Evolutionary conservation across 1,140 invertebrate genomes (phyloP).

Genomic region (Zophobas morio): DNA sequence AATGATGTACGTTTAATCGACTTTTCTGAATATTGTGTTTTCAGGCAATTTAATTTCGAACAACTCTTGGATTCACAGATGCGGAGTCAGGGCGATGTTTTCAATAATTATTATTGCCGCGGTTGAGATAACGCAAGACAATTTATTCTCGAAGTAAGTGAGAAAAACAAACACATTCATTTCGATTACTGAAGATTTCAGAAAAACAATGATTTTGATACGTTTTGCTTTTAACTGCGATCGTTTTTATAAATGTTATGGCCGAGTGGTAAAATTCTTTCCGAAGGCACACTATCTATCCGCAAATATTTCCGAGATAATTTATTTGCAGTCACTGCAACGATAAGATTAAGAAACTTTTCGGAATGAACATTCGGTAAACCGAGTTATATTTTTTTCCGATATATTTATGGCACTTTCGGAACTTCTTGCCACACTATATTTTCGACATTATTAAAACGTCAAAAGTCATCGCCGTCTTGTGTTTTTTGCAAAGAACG

Average conservation of each 20-base stretch:
- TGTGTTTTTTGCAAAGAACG: not conserved
- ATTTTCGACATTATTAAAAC: constrained; percentile 14
- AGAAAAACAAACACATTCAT: constrained; percentile 41
- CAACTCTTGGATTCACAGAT: constrained; percentile 14
- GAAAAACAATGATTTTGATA: constrained; percentile 22
- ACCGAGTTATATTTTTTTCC: constrained; percentile 42
- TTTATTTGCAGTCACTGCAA: constrained; percentile 32
- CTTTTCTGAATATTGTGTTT: constrained; percentile 29
- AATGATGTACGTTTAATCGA: constrained; percentile 42
- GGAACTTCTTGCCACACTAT: constrained; percentile 26
- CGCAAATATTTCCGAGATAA: constrained; percentile 25
- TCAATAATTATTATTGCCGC: constrained; percentile 19
- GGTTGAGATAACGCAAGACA: constrained; percentile 15
- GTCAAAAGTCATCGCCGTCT: constrained; percentile 14
- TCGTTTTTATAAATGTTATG: constrained; percentile 17
- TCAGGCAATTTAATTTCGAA: constrained; percentile 39
- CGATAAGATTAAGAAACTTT: constrained; percentile 36
- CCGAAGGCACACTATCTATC: not conserved
- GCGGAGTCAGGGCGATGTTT: constrained; percentile 2
- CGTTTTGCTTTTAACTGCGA: constrained; percentile 21
- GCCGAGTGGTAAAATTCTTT: constrained; percentile 9
- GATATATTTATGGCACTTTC: constrained; percentile 34
- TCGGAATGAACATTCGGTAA: constrained; percentile 33
- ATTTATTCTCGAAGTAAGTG: constrained; percentile 11
- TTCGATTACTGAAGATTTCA: constrained; percentile 26